phyloP scores from a whole-genome alignment of 2,888 invertebrate species.

The Diarsia brunnea region DNA sequence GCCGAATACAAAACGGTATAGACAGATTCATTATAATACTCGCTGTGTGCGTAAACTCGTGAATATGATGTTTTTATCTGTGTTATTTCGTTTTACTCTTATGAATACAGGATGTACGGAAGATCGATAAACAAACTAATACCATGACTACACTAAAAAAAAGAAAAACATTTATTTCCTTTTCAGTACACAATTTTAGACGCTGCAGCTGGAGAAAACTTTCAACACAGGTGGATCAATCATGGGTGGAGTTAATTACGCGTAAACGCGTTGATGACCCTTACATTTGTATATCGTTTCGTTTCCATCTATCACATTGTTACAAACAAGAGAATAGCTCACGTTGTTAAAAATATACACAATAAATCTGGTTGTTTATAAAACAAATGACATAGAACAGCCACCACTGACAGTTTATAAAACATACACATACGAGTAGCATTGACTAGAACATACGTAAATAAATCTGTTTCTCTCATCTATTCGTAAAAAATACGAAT shows the following conservation, averaged over 20 bases:
- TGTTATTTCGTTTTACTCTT: background rate
- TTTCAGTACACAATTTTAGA: too few relatives aligned
- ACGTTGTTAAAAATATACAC: background rate
- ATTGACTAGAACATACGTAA: background rate
- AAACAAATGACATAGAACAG: background rate
- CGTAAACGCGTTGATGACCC: background rate
- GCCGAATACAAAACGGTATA: background rate
- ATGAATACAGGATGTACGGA: background rate
- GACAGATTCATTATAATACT: slow-evolving; percentile 10
- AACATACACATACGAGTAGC: too few relatives aligned
- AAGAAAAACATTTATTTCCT: too few relatives aligned
- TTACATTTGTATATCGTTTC: background rate
- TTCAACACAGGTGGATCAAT: background rate
- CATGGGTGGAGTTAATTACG: background rate
- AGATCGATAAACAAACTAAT: background rate
- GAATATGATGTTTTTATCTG: background rate
- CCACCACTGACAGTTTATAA: background rate
- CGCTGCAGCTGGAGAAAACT: background rate
- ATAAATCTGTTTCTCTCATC: slow-evolving; percentile 1
- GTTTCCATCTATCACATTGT: background rate
- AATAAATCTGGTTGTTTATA: background rate
- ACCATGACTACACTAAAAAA: too few relatives aligned
- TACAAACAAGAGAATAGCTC: background rate
- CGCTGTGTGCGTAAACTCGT: background rate
- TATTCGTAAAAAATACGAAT: background rate